Base-by-base conservation (phyloP, 2,888 invertebrate species). In the Eretmocerus hayati region DNA sequence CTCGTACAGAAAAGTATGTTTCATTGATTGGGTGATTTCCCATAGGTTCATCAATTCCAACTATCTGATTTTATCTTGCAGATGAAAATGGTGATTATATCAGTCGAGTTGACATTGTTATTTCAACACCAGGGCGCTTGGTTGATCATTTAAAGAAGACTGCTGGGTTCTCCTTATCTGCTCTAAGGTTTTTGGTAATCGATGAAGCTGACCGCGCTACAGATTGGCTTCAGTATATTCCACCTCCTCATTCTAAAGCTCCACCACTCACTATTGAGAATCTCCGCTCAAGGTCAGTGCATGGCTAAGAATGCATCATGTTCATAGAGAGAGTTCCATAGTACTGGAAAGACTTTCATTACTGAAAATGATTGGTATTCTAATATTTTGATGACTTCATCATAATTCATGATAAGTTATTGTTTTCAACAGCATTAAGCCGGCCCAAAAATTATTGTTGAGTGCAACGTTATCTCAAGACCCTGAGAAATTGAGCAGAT, bases 401-500 rank as follows among this genome's bases (percentile, higher is more conserved):
- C n/a, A 31, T 5, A 13, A 2, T 19, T 46, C 23, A 35, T 41
- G 26, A 42, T 39, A 31, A 19, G 20, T 32, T 43, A 21, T n/a
- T 46, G 36, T 44, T 11, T 48, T 42, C 36, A 69, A 73, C 19
- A 71, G 70, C 48, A 74, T 74, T 51, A 72, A 75, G 43, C 78
- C 81, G 45, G 85, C 86, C 2, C 96, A 96, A 60, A 96, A 96
- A 69, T 75, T 99, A 39, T 75, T 99, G 2, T 93, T 97, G 66
- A 97, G 97, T n/a, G 99, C 99, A 5, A 99, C 99, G 2, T 73
- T 97, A 15, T 90, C 94, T 0, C 91, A 92, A 67, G 95, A 99
- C 74, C 95, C 97, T 1, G 96, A 99, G 72, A 91, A 92, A 67
- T 74, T 99, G 41, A 87, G 92, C 62, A 82, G 85, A 56, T 79